phyloP scores from a whole-genome alignment of 37 sponge, comb jelly and placozoan genomes.

The Bolinopsis microptera region DNA sequence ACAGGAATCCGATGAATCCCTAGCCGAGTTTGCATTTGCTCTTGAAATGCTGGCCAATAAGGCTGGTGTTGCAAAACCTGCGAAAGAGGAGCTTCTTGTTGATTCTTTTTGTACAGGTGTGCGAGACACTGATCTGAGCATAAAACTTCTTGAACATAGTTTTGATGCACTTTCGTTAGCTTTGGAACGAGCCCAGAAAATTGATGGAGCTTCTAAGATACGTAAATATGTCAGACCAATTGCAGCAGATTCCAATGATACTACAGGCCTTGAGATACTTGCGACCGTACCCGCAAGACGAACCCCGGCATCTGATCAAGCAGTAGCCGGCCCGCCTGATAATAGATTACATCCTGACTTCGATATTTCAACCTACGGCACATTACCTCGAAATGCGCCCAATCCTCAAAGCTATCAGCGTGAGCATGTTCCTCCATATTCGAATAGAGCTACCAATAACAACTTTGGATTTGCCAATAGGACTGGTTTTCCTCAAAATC shows the following conservation, averaged over 20 bases:
- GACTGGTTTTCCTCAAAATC: too few relatives aligned
- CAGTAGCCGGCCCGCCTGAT: not conserved
- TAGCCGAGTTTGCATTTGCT: not conserved
- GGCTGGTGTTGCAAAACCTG: not conserved
- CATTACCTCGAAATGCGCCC: not conserved
- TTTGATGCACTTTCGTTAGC: not conserved
- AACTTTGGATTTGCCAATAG: too few relatives aligned
- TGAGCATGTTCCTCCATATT: too few relatives aligned
- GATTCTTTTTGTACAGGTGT: not conserved
- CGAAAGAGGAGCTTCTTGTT: not conserved
- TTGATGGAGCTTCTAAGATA: not conserved
- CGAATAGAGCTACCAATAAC: too few relatives aligned
- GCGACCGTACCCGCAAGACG: not conserved
- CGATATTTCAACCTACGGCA: not conserved
- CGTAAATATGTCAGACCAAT: not conserved
- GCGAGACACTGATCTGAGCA: not conserved
- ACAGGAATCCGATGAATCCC: not conserved
- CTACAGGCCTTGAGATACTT: not conserved
- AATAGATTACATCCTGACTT: not conserved
- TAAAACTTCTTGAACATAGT: not conserved
- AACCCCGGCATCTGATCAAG: not conserved
- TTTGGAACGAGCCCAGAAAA: not conserved
- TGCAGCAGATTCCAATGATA: not conserved
- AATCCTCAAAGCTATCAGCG: not conserved
- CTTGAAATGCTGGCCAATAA: not conserved